Percentiles rank a stretch among this genome's conserved stretches.
phyloP scores from a whole-genome alignment of 2,888 invertebrate species.

The Dynastes hyllus region DNA sequence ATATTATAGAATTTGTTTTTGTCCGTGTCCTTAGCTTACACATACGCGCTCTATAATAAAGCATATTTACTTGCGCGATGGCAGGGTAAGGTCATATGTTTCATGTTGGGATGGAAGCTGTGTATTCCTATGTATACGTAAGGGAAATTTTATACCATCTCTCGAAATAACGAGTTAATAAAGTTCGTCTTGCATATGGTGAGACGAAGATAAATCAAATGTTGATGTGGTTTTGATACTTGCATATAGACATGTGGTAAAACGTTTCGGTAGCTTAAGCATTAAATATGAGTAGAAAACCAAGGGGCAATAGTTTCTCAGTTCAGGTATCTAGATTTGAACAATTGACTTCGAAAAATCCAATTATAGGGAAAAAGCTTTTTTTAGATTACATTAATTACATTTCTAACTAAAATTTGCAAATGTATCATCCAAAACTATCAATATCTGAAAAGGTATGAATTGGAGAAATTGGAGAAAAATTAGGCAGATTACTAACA shows the following conservation, averaged over 20 bases:
- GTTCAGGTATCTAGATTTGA: too few relatives aligned
- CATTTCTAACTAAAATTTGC: too few relatives aligned
- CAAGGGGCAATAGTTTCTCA: too few relatives aligned
- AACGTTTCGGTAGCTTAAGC: neutral
- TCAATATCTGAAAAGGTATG: too few relatives aligned
- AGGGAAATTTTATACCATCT: constrained; percentile 30
- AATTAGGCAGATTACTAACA: too few relatives aligned
- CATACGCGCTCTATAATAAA: constrained; percentile 40
- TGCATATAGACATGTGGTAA: constrained; percentile 20
- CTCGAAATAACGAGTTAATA: constrained; percentile 34
- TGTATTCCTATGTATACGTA: neutral
- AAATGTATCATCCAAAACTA: too few relatives aligned
- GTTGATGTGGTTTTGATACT: constrained; percentile 9
- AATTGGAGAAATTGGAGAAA: too few relatives aligned
- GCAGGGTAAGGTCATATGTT: constrained; percentile 26
- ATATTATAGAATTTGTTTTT: constrained; percentile 44
- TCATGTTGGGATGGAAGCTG: neutral
- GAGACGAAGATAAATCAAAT: constrained; percentile 11
- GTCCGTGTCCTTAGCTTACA: constrained; percentile 38
- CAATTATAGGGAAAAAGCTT: too few relatives aligned
- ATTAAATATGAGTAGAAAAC: too few relatives aligned
- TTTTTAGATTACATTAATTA: too few relatives aligned
- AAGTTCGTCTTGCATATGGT: constrained; percentile 14
- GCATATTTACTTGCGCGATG: constrained; percentile 30
- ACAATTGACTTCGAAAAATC: too few relatives aligned